Evolutionary conservation across 2,797 vertebrate genomes (phyloP).

Genomic region (Anableps anableps): DNA sequence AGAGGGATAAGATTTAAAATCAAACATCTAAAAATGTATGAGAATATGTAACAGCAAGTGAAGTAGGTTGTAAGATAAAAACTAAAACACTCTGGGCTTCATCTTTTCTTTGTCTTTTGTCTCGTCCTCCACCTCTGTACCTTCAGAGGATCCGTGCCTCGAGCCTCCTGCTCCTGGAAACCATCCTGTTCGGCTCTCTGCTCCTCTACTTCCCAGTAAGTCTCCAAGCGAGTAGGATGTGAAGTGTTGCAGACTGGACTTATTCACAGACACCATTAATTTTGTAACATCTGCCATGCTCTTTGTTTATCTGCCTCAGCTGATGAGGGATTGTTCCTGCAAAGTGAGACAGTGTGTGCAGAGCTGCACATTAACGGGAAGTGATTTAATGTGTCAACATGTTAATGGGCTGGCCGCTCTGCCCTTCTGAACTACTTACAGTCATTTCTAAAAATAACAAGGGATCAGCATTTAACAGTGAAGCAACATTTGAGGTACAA

Average conservation of each 20-base stretch:
- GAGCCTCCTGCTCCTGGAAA: constrained; percentile 91
- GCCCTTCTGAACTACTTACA: constrained; percentile 1
- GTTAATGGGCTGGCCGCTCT: constrained; percentile 3
- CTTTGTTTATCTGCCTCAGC: constrained; percentile 14
- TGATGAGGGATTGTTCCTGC: constrained; percentile 9
- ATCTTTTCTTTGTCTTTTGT: background rate
- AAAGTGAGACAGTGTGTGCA: constrained; percentile 14
- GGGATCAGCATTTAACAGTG: background rate
- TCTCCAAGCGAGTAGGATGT: constrained; percentile 31
- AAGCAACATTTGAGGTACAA: background rate
- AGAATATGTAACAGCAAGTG: background rate
- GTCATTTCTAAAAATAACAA: constrained; percentile 8
- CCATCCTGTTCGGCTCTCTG: constrained; percentile 92
- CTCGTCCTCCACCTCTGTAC: constrained; percentile 13
- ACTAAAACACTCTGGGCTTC: background rate
- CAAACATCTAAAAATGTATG: background rate
- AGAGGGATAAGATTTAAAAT: background rate
- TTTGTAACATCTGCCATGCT: constrained; percentile 21
- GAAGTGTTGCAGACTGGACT: constrained; percentile 63
- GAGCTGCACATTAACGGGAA: constrained; percentile 9
- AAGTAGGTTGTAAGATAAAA: background rate
- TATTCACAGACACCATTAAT: constrained; percentile 73
- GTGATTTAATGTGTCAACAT: constrained; percentile 20
- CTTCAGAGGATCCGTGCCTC: constrained; percentile 90
- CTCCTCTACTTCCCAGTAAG: constrained; percentile 98